phyloP scores from a whole-genome alignment of 1,140 invertebrate species.

The Leptinotarsa defecta region DNA sequence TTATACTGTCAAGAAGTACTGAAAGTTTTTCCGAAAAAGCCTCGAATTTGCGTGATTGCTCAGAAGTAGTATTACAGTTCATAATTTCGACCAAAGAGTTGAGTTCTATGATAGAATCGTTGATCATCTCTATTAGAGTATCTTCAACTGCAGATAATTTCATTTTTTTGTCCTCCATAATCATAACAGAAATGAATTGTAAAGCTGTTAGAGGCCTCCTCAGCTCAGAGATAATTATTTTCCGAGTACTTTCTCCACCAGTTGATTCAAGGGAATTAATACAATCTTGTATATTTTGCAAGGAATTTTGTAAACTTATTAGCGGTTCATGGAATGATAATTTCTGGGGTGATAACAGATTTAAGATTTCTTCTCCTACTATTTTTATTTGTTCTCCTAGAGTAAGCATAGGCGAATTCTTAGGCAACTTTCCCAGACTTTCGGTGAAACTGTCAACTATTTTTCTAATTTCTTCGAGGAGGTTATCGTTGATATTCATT shows the following conservation, averaged over 20 bases:
- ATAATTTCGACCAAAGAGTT: slow-evolving; percentile 38
- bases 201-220: slow-evolving; percentile 49
- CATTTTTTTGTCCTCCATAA: slow-evolving; percentile 48
- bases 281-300: slow-evolving; percentile 49
- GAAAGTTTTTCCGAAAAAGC: slow-evolving; percentile 43
- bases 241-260: slow-evolving; percentile 40
- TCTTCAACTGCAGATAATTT: slow-evolving; percentile 48
- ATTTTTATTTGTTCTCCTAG: slow-evolving; percentile 27
- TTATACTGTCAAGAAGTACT: slow-evolving; percentile 48
- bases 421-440: not conserved
- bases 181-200: slow-evolving; percentile 49
- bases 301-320: slow-evolving; percentile 52
- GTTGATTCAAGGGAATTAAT: slow-evolving; percentile 36
- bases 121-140: slow-evolving; percentile 41
- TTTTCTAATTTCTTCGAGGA: not conserved
- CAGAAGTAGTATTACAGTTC: slow-evolving; percentile 32
- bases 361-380: slow-evolving; percentile 30
- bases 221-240: slow-evolving; percentile 45
- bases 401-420: slow-evolving; percentile 27
- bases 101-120: slow-evolving; percentile 38
- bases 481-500: not conserved
- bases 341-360: slow-evolving; percentile 28
- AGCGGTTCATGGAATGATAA: slow-evolving; percentile 30
- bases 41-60: slow-evolving; percentile 38
- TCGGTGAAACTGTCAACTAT: not conserved